Evolutionary conservation across 92 coral and sea anemone genomes (phyloP), one percentile per base, ranked within the genome.

Genomic region (Bergia puertoricense): DNA sequence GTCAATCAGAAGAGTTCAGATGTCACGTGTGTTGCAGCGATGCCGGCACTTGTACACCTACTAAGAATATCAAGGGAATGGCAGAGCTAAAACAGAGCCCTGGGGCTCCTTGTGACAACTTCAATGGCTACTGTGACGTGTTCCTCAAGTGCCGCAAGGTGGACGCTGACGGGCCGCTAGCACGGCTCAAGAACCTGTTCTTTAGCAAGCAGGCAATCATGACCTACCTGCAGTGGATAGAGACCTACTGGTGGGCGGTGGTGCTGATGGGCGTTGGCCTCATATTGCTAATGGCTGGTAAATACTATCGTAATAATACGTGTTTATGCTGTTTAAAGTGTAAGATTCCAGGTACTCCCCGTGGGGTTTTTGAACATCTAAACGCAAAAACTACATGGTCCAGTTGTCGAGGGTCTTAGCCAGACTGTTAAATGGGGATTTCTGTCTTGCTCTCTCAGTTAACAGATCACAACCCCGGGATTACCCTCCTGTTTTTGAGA

Each of bases 141-240:
- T 93, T 97, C 45, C 94, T 90, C 42, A 97, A 94, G 88, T 97
- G 99, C 77, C 95, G 99, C 65, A 93, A 93, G 82, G 99, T 97
- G 66, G 99, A 97, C 69, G 98, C 99, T 3, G 99, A 97, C 80
- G 99, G 99, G 8, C 99, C 99, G 20, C 91, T 97, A 30, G 95
- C 95, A 23, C 92, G 99, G 72, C 91, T 97, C 79, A 92, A 96
- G 81, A 91, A 97, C 89, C 85, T 91, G 93, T 94, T 97, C 91
- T 95, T 97, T 86, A 96, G 99, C 57, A 91, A 93, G 51, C 93
- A 95, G 79, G 99, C 99, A 30, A 92, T 97, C 65, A 36, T 89
- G 89, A 93, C 95, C 16, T 94, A 95, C 43, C 57, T 97, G 5
- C 93, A 91, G 71, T 97, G 99, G 99, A 94, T 97, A 76, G 92